Evolutionary conservation across 2,888 invertebrate species (phyloP).

Genomic region (Acrobasis repandana): DNA sequence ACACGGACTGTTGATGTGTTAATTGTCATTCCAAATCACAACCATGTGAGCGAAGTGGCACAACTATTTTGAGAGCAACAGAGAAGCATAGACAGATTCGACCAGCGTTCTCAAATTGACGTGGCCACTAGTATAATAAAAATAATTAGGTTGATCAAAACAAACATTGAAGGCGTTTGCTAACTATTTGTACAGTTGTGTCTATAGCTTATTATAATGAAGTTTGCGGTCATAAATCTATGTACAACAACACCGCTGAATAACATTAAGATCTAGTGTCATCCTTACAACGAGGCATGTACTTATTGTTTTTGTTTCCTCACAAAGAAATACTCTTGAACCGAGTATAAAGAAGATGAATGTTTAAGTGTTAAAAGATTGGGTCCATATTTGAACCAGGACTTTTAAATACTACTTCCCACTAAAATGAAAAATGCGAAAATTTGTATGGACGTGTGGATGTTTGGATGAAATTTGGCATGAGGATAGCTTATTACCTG

Average conservation of each 20-base stretch:
- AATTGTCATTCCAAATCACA: too few relatives aligned
- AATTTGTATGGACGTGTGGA: too few relatives aligned
- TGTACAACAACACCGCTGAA: conserved; percentile 20
- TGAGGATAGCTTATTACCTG: too few relatives aligned
- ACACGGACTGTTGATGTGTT: too few relatives aligned
- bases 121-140: not conserved
- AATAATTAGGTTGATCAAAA: conserved; percentile 22
- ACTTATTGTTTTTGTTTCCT: not conserved
- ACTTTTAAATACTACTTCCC: too few relatives aligned
- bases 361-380: too few relatives aligned
- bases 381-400: too few relatives aligned
- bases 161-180: conserved; percentile 24
- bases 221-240: conserved; percentile 15
- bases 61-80: not conserved
- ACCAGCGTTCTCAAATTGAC: not conserved
- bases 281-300: conserved; percentile 9
- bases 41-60: too few relatives aligned
- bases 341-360: too few relatives aligned
- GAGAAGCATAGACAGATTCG: not conserved
- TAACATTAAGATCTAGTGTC: conserved; percentile 7
- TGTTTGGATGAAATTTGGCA: too few relatives aligned
- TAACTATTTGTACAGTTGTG: conserved; percentile 32
- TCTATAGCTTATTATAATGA: conserved; percentile 10
- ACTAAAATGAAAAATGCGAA: too few relatives aligned
- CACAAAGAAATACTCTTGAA: too few relatives aligned